Percentiles rank a stretch among this genome's conserved stretches.
These are phyloP conservation scores for Peromyscus nudipes DNA, from an alignment of 2,797 vertebrate species.

Conservation along the genomic window DNA sequence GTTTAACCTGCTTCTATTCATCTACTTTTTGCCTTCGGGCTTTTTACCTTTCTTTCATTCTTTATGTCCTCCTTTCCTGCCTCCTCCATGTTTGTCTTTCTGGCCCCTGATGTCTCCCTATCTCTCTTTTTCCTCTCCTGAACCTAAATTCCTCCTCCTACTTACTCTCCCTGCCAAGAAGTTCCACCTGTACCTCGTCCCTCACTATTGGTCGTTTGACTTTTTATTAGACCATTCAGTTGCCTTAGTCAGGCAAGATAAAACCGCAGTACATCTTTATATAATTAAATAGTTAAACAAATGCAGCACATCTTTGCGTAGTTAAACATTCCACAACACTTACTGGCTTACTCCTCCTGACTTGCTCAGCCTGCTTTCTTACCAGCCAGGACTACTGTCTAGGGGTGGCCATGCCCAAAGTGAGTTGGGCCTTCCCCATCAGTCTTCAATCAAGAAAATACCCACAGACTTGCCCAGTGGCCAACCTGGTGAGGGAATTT, in stretches of 20 bases:
- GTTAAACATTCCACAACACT: not conserved
- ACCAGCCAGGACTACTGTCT: not conserved
- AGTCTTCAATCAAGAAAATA: not conserved
- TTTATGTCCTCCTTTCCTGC: not conserved
- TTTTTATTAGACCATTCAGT: not conserved
- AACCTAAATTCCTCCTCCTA: not conserved
- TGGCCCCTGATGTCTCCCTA: not conserved
- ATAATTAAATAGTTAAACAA: not conserved
- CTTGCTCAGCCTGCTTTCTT: not conserved
- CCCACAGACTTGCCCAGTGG: not conserved
- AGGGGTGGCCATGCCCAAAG: not conserved
- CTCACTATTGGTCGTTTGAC: not conserved
- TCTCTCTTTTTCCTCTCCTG: not conserved
- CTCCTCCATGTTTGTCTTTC: not conserved
- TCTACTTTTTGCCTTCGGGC: not conserved
- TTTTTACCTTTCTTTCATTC: not conserved
- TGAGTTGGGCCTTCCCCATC: not conserved
- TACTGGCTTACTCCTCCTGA: not conserved
- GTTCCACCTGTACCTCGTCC: not conserved
- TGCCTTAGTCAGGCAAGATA: not conserved
- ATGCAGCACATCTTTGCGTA: not conserved
- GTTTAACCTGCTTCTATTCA: not conserved
- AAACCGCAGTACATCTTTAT: not conserved
- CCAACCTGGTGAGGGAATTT: not conserved
- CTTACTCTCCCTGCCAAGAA: not conserved